phyloP scores from a whole-genome alignment of 1,140 invertebrate genomes.

The Coelopa frigida region DNA sequence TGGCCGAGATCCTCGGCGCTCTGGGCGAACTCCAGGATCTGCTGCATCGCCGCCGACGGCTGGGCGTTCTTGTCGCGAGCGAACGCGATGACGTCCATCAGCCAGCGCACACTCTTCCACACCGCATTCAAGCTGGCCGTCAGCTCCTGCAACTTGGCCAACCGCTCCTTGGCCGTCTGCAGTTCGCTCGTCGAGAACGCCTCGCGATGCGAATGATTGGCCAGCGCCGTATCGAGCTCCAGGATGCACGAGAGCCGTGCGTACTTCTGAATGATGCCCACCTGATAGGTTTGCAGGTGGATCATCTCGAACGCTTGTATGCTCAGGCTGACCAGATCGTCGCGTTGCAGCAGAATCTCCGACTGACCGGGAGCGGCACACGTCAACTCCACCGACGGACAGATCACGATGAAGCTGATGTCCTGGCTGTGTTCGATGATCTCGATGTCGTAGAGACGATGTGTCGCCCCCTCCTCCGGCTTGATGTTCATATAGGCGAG shows the following conservation, averaged over 20 bases:
- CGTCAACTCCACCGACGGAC: constrained; percentile 82
- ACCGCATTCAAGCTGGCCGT: constrained; percentile 72
- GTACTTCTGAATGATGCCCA: constrained; percentile 79
- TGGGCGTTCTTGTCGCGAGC: constrained; percentile 67
- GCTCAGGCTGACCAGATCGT: constrained; percentile 75
- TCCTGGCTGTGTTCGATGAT: constrained; percentile 83
- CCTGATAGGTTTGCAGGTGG: constrained; percentile 84
- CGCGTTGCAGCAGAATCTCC: constrained; percentile 69
- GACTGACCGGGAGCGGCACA: constrained; percentile 84
- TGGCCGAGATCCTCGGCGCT: constrained; percentile 11
- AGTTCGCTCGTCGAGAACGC: constrained; percentile 88
- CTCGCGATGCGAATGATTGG: constrained; percentile 85
- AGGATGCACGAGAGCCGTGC: constrained; percentile 84
- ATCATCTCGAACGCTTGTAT: constrained; percentile 87
- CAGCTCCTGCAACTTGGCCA: constrained; percentile 72
- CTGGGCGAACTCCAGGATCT: constrained; percentile 31
- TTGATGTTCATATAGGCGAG: constrained; percentile 74
- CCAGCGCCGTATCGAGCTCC: constrained; percentile 84
- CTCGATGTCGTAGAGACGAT: constrained; percentile 83
- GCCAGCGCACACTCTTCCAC: constrained; percentile 91
- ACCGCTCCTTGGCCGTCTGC: constrained; percentile 72
- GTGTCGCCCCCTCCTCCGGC: constrained; percentile 56
- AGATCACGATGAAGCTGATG: constrained; percentile 82
- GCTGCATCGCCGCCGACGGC: constrained; percentile 26
- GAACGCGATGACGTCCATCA: constrained; percentile 89